Percentiles rank a stretch among this genome's conserved stretches.
Evolutionary conservation across 1,140 invertebrate genomes (phyloP).

Genomic region (Drosophila melanogaster): Release_6_plus_ISO1_MT NT_033779.5:11326501-11327000

Average conservation of each 20-base stretch:
- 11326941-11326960: slow-evolving; percentile 79
- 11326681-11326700: slow-evolving; percentile 24
- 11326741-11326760: slow-evolving; percentile 69
- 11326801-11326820: slow-evolving; percentile 63
- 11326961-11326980: slow-evolving; percentile 67
- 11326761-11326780: slow-evolving; percentile 83
- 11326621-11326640: too few species aligned
- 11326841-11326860: slow-evolving; percentile 20
- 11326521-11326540: not conserved
- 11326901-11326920: slow-evolving; percentile 85
- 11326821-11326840: slow-evolving; percentile 29
- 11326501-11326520: slow-evolving; percentile 15
- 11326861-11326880: slow-evolving; percentile 5
- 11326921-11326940: slow-evolving; percentile 85
- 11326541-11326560: too few species aligned
- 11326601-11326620: too few species aligned
- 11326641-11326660: not conserved
- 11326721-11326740: slow-evolving; percentile 78
- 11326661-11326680: slow-evolving; percentile 27
- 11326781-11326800: slow-evolving; percentile 83
- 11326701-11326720: slow-evolving; percentile 70
- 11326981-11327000: slow-evolving; percentile 8
- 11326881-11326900: slow-evolving; percentile 66
- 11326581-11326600: too few species aligned
- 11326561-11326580: too few species aligned